Evolutionary conservation across 1,140 invertebrate genomes (phyloP).

Genomic region (Heterodera carotae): DNA sequence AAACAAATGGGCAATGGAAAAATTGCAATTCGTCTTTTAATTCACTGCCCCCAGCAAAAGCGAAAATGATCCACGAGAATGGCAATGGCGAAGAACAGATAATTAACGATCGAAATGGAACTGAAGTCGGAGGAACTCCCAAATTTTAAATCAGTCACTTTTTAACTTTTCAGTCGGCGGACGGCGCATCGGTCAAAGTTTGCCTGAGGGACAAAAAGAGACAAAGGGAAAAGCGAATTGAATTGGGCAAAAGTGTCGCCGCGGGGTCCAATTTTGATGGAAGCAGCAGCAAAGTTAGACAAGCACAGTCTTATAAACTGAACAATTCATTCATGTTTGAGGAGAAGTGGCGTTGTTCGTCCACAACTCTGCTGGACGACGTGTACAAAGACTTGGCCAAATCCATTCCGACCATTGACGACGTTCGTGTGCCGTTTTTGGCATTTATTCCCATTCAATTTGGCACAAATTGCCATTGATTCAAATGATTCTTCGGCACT

Average conservation of each 20-base stretch:
- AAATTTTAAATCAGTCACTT: not conserved
- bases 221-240: conserved; percentile 31
- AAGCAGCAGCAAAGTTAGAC: conserved; percentile 20
- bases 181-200: conserved; percentile 38
- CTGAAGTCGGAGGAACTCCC: not conserved
- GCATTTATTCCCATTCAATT: not conserved
- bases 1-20: not conserved
- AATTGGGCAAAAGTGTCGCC: conserved; percentile 41
- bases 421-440: conserved; percentile 34
- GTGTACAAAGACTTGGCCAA: conserved; percentile 60
- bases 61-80: not conserved
- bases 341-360: conserved; percentile 59
- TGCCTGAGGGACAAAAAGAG: conserved; percentile 62
- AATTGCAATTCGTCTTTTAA: not conserved
- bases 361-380: conserved; percentile 57
- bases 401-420: conserved; percentile 63
- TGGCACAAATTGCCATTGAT: too few relatives aligned
- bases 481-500: too few relatives aligned
- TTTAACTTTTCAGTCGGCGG: not conserved
- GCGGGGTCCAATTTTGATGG: conserved; percentile 56
- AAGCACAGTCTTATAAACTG: not conserved
- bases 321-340: too few relatives aligned
- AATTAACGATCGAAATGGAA: not conserved
- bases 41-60: not conserved
- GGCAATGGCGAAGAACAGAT: not conserved